Evolutionary conservation across 1,140 invertebrate species (phyloP).

Genomic region (Goniozus legneri): DNA sequence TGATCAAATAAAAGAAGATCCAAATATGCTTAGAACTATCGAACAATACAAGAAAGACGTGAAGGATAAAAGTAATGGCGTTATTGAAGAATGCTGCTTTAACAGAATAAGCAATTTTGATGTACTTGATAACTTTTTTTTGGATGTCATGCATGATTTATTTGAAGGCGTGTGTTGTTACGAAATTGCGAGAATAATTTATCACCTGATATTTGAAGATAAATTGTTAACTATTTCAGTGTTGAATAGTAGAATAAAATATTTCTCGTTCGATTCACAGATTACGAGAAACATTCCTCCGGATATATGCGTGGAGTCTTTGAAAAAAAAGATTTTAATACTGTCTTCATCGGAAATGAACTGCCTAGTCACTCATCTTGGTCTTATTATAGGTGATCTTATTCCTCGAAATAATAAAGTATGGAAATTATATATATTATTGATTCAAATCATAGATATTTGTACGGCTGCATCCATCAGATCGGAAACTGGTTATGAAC

Average conservation of each 20-base stretch:
- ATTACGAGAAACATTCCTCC: neutral
- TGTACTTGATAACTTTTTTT: constrained; percentile 4
- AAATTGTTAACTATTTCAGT: neutral
- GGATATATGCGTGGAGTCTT: neutral
- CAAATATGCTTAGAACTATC: constrained; percentile 5
- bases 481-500: neutral
- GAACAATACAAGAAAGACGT: neutral
- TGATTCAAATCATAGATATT: neutral
- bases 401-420: neutral
- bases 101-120: constrained; percentile 4
- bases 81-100: constrained; percentile 1
- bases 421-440: neutral
- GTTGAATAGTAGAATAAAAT: neutral
- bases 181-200: neutral
- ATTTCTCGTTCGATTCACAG: neutral
- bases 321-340: neutral
- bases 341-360: neutral
- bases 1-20: neutral
- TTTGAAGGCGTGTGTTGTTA: neutral
- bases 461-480: neutral
- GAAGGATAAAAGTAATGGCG: neutral
- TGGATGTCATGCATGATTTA: constrained; percentile 15
- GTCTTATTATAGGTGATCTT: neutral
- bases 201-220: neutral
- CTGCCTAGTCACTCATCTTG: neutral